Base-by-base conservation (phyloP, 2,797 vertebrate genomes). In the Molossus alvarezi region DNA sequence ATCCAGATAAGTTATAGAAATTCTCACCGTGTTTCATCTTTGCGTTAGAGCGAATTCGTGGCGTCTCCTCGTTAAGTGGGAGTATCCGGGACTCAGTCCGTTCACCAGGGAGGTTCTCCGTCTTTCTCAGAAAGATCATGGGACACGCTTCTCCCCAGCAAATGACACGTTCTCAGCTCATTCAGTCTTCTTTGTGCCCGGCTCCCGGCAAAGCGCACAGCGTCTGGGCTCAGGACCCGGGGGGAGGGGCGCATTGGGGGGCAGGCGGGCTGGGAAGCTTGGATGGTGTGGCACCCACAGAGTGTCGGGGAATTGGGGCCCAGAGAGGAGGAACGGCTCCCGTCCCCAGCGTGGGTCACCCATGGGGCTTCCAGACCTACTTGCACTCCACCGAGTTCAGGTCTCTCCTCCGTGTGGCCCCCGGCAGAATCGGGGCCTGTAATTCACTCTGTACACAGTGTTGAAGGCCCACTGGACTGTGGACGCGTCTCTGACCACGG, bases 1-100 rank as follows among this genome's bases (percentile, higher is more conserved):
- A 97, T 96, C 97, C 64, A 98, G 98, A 92, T 97, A 97, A 98
- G 95, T 88, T 97, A 85, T 85, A 98, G 97, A 97, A 96, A 98
- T 98, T 97, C 97, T 98, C 98, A 98, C 98, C 90, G 97, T 97
- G 97, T 98, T 98, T 97, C 97, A 97, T 98, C 97, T 98, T 98
- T 96, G 98, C 98, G 98, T 98, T 98, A 98, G 98, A 93, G 90
- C 92, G 98, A 98, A 98, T 97, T 97, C 98, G 98, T 97, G 96
- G 96, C 97, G 97, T 97, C 84, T 97, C 90, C 72, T 96, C 97
- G 97, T 98, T 97, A 98, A 98, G 94, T 86, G 96, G 94, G 98
- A 94, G 96, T 95, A 92, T 80, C 96, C 94, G 90, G 97, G 96
- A 81, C 95, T 81, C 94, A 69, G 97, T 97, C 0, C 71, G 51